phyloP scores from a whole-genome alignment of 2,888 invertebrate genomes.

The Melanotus villosus region DNA sequence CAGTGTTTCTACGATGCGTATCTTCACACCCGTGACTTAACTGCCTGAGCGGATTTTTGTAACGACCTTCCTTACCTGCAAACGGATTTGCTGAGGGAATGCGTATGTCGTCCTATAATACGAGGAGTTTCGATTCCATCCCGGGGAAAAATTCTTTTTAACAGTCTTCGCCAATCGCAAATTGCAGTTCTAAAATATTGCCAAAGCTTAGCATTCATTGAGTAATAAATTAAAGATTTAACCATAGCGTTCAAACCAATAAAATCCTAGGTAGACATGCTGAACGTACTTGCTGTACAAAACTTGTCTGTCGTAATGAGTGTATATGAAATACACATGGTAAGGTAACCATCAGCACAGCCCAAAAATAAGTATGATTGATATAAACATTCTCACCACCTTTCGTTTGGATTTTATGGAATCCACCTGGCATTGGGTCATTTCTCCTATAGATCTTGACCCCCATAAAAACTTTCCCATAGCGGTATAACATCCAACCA shows the following conservation, averaged over 20 bases:
- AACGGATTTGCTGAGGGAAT: conserved; percentile 37
- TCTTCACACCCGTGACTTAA: conserved; percentile 24
- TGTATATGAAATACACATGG: conserved; percentile 88
- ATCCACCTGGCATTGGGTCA: conserved; percentile 87
- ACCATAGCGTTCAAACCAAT: conserved; percentile 95
- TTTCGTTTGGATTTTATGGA: conserved; percentile 88
- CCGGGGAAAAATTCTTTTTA: conserved; percentile 26
- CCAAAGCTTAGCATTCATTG: conserved; percentile 90
- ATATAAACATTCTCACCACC: conserved; percentile 93
- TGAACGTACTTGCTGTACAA: conserved; percentile 81
- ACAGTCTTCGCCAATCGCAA: conserved; percentile 71
- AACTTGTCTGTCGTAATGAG: conserved; percentile 79
- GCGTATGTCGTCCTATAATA: conserved; percentile 33
- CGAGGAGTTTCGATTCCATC: conserved; percentile 39
- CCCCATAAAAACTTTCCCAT: conserved; percentile 92
- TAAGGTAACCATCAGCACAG: conserved; percentile 94
- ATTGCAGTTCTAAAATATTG: conserved; percentile 80
- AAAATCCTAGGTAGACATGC: conserved; percentile 88
- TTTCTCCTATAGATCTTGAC: conserved; percentile 88
- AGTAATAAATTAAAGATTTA: conserved; percentile 92
- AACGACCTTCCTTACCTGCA: conserved; percentile 32
- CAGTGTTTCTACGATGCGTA: neutral
- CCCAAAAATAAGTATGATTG: conserved; percentile 88
- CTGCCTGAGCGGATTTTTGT: conserved; percentile 12
- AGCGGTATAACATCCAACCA: conserved; percentile 86